These are phyloP conservation scores for Lamprotornis superbus DNA, from an alignment of 2,113 vertebrate species.

Conservation along the genomic window DNA sequence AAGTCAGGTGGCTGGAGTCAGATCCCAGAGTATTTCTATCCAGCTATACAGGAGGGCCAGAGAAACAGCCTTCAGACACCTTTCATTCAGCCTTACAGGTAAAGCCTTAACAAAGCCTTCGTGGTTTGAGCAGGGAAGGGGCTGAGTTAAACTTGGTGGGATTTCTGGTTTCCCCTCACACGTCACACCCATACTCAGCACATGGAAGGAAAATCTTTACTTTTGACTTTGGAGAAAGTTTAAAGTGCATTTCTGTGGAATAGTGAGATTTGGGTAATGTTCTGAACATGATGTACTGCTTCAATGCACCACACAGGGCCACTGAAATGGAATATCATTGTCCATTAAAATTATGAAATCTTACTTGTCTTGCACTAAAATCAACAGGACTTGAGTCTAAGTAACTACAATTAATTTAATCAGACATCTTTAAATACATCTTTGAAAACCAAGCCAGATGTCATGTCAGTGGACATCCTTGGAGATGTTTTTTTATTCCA, in stretches of 20 bases:
- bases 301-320: not conserved
- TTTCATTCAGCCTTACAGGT: not conserved
- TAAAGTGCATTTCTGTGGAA: not conserved
- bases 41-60: not conserved
- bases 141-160: not conserved
- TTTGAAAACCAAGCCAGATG: not conserved
- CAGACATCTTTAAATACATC: not conserved
- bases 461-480: not conserved
- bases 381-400: rapidly evolving
- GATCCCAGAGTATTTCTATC: not conserved
- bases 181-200: not conserved
- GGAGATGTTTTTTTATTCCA: not conserved
- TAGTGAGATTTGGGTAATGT: not conserved
- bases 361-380: not conserved
- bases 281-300: not conserved
- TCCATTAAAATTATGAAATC: not conserved
- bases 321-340: not conserved
- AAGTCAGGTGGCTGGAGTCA: not conserved
- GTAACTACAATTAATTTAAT: not conserved
- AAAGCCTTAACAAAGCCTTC: not conserved
- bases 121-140: not conserved
- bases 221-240: no score
- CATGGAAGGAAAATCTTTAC: rapidly evolving
- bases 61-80: not conserved
- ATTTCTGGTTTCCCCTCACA: not conserved